A percentile compares a stretch with the other conserved stretches of the same genome.
Evolutionary conservation across 2,888 invertebrate genomes (phyloP).

Genomic region (Alloplasta piceator): DNA sequence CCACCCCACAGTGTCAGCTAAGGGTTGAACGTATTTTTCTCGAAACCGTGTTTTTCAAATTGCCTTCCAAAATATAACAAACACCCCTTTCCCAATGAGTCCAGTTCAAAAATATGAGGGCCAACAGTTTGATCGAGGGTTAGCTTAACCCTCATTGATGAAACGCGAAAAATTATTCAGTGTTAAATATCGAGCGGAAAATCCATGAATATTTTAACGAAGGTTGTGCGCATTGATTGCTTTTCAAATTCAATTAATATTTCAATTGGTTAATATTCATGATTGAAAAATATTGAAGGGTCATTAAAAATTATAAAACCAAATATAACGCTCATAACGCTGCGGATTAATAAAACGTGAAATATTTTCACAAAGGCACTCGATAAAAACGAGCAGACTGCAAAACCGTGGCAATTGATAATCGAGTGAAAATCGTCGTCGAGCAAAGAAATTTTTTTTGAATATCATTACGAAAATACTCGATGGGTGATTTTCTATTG

Average conservation of each 20-base stretch:
- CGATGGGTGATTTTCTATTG: no score
- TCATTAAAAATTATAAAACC: neutral
- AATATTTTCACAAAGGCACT: neutral
- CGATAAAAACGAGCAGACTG: neutral
- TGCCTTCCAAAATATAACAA: no score
- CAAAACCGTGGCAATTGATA: conserved; percentile 12
- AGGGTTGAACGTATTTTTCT: no score
- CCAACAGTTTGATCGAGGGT: no score
- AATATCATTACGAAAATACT: no score
- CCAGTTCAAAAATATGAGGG: no score
- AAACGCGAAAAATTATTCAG: no score
- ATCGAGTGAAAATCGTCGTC: conserved; percentile 27
- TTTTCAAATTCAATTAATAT: conserved; percentile 3
- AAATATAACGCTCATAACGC: neutral
- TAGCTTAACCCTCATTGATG: no score
- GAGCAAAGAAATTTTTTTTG: no score
- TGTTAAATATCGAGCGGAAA: neutral
- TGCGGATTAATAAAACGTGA: neutral
- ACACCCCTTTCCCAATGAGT: no score
- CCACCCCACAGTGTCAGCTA: no score
- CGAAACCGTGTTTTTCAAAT: no score
- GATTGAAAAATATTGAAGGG: neutral
- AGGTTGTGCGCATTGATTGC: neutral
- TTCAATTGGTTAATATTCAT: neutral
- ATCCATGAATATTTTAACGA: conserved; percentile 2